Base-by-base conservation (phyloP, 2,888 invertebrate genomes). In the Netelia melanura region DNA sequence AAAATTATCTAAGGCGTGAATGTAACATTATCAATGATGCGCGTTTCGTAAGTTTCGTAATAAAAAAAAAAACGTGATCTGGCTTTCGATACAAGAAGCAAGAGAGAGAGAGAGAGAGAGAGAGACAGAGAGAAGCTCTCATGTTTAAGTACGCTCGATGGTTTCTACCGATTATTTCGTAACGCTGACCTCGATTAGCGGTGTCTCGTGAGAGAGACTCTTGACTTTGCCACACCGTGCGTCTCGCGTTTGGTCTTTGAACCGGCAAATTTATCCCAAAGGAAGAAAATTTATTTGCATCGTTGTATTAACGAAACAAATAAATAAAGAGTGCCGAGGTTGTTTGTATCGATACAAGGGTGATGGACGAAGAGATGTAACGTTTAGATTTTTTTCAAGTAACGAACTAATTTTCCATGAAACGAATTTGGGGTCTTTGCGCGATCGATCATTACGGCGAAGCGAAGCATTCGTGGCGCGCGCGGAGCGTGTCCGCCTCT, bases 381-480 rank as follows among this genome's bases (percentile, higher is more conserved):
- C 0, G 1, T n/a, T 10, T 11, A 17, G 23, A 25, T 64, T 17
- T 71, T 56, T n/a, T 56, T n/a, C 1, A 38, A 70, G 48, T 25
- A 21, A 9, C 2, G 3, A 43, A 71, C 10, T 5, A n/a, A 23
- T 21, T 25, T 67, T 25, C 14, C 71, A 77, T 14, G 70, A 30
- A 38, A 75, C 56, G 43, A 83, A 76, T 83, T 87, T 84, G 48
- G 65, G 25, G 54, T 56, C 67, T 84, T 81, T 85, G 81, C 76
- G 82, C 80, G 82, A 87, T 87, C 86, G 86, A 87, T 87, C 75
- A 85, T 86, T 76, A 85, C 83, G 83, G 81, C 80, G 79, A 79
- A 84, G 81, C 68, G 58, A 61, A 44, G 84, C 85, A 89, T 89
- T 89, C 85, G 87, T 86, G 87, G 88, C 88, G 89, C 88, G 88